A percentile compares a stretch with the other conserved stretches of the same genome.
phyloP scores from a whole-genome alignment of 1,140 invertebrate species.

The Nymphalis io region DNA sequence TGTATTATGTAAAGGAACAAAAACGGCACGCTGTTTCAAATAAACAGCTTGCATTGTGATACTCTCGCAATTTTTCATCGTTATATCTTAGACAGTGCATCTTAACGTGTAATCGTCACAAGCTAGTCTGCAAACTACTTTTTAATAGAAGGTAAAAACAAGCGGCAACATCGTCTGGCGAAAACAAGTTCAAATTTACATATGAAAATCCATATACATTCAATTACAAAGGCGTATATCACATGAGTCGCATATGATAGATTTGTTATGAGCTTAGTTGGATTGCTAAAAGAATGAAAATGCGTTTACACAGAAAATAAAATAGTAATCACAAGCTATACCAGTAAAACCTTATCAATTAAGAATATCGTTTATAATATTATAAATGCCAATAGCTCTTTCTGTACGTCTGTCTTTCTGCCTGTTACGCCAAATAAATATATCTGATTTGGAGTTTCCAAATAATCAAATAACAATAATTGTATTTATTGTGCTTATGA shows the following conservation, averaged over 20 bases:
- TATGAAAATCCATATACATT: slow-evolving; percentile 20
- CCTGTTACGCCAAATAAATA: too few relatives aligned
- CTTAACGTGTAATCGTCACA: slow-evolving; percentile 27
- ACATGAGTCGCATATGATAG: neutral
- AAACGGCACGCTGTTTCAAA: neutral
- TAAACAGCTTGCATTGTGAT: slow-evolving; percentile 15
- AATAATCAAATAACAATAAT: too few relatives aligned
- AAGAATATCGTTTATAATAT: too few relatives aligned
- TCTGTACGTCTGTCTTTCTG: too few relatives aligned
- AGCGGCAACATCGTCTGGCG: slow-evolving; percentile 18
- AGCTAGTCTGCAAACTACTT: slow-evolving; percentile 9
- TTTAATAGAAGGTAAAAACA: slow-evolving; percentile 19
- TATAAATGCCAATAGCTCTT: too few relatives aligned
- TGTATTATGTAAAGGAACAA: slow-evolving; percentile 1
- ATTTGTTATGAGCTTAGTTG: neutral
- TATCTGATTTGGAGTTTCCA: too few relatives aligned
- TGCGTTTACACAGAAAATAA: too few relatives aligned
- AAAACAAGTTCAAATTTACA: slow-evolving; percentile 31
- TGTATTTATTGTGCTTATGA: too few relatives aligned
- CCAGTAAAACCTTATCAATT: too few relatives aligned
- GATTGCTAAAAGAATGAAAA: too few relatives aligned
- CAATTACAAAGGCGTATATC: neutral
- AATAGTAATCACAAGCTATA: too few relatives aligned
- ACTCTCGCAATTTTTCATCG: slow-evolving; percentile 19
- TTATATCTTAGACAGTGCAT: slow-evolving; percentile 28